Evolutionary conservation across 2,888 invertebrate species (phyloP).

Genomic region (Agrotis ipsilon): DNA sequence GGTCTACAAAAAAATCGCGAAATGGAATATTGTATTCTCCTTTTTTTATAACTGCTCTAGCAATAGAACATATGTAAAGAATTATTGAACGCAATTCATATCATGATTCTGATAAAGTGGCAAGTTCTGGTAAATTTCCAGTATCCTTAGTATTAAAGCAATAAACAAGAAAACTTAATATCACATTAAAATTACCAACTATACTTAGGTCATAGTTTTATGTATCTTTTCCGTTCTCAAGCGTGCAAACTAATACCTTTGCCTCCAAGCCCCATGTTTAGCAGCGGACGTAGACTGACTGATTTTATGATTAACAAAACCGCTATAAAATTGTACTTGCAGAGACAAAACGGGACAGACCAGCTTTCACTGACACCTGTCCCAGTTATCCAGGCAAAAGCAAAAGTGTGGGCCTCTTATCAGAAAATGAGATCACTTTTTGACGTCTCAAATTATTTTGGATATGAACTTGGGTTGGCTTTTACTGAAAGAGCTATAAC

Average conservation of each 20-base stretch:
- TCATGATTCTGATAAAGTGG: too few species aligned
- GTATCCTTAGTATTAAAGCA: background rate
- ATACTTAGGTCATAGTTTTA: too few species aligned
- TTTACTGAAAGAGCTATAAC: background rate
- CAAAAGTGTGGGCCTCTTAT: slow-evolving; percentile 47
- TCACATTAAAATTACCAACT: background rate
- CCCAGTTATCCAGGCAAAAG: slow-evolving; percentile 46
- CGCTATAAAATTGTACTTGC: slow-evolving; percentile 47
- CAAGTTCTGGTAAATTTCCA: too few species aligned
- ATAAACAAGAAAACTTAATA: background rate
- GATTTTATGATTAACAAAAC: slow-evolving; percentile 49
- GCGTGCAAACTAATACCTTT: slow-evolving; percentile 10
- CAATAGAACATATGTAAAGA: too few species aligned
- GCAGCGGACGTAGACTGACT: slow-evolving; percentile 31
- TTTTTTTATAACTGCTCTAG: too few species aligned
- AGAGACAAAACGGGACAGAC: slow-evolving; percentile 48
- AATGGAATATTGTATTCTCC: too few species aligned
- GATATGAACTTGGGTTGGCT: slow-evolving; percentile 2
- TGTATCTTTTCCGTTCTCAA: slow-evolving; percentile 21
- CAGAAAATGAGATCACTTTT: slow-evolving; percentile 58
- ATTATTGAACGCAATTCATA: too few species aligned
- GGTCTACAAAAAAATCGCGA: too few species aligned
- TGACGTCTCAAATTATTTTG: slow-evolving; percentile 40
- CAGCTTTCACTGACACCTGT: slow-evolving; percentile 51
- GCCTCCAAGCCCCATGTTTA: slow-evolving; percentile 27